Percentiles rank a stretch among this genome's conserved stretches.
Evolutionary conservation across 1,140 invertebrate genomes (phyloP).

Genomic region (Homarus americanus): DNA sequence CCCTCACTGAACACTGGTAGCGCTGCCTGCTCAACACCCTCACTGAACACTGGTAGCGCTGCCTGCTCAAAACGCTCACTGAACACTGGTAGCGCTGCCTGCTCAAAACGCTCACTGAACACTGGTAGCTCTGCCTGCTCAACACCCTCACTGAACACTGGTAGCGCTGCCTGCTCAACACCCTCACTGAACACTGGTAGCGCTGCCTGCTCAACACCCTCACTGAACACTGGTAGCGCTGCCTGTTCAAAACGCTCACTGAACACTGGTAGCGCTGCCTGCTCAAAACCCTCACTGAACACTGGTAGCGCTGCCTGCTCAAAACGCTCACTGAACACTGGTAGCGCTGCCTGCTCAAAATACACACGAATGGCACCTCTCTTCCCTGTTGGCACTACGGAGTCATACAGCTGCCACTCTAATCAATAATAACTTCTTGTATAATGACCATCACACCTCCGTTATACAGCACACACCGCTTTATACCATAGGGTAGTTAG

Average conservation of each 20-base stretch:
- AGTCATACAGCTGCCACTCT: background rate
- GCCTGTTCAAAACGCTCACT: background rate
- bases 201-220: too few relatives aligned
- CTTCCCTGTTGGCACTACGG: background rate
- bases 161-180: too few relatives aligned
- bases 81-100: background rate
- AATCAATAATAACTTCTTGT: background rate
- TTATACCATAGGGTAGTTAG: too few relatives aligned
- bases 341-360: constrained; percentile 1
- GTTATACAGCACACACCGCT: too few relatives aligned
- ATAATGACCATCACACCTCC: background rate
- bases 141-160: too few relatives aligned
- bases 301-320: background rate
- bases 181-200: too few relatives aligned
- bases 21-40: too few relatives aligned
- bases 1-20: too few relatives aligned
- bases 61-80: constrained; percentile 2
- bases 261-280: background rate
- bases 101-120: background rate
- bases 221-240: background rate
- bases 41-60: background rate
- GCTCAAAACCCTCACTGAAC: background rate
- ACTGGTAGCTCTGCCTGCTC: too few relatives aligned
- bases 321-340: background rate
- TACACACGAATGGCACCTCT: background rate